phyloP scores from a whole-genome alignment of 2,888 invertebrate species.

The Lathronympha strigana region DNA sequence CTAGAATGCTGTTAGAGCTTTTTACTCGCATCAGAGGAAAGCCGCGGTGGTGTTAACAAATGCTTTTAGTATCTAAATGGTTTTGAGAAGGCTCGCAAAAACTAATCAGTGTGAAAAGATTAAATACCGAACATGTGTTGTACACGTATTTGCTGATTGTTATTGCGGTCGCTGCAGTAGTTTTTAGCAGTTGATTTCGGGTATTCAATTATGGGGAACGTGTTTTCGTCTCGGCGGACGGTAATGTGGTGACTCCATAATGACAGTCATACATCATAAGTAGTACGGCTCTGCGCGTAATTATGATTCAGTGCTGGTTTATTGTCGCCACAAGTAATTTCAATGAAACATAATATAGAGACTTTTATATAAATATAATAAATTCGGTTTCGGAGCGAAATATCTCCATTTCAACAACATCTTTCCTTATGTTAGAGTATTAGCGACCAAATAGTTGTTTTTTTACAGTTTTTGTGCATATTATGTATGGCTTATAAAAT shows the following conservation, averaged over 20 bases:
- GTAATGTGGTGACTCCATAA: conserved; percentile 70
- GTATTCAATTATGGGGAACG: conserved; percentile 64
- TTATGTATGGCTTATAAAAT: too few species aligned
- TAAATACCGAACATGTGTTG: conserved; percentile 39
- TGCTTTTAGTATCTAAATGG: conserved; percentile 59
- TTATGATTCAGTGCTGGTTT: conserved; percentile 36
- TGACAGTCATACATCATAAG: conserved; percentile 64
- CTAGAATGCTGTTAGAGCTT: conserved; percentile 65
- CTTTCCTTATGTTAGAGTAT: too few species aligned
- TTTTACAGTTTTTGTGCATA: too few species aligned
- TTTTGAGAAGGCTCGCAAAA: conserved; percentile 42
- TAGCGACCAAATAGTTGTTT: too few species aligned
- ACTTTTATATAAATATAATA: too few species aligned
- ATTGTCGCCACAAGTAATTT: conserved; percentile 3
- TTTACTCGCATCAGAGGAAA: conserved; percentile 55
- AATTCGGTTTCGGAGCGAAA: too few species aligned
- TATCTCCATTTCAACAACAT: too few species aligned
- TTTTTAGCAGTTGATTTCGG: conserved; percentile 51
- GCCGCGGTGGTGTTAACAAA: conserved; percentile 50
- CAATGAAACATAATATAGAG: background rate
- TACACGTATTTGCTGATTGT: conserved; percentile 35
- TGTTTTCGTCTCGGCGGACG: conserved; percentile 53
- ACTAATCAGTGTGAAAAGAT: conserved; percentile 34
- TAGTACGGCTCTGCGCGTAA: conserved; percentile 42
- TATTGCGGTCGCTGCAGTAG: conserved; percentile 14